Evolutionary conservation across 2,888 invertebrate genomes (phyloP), one percentile per base, ranked within the genome.

Genomic region (Nephrocerus scutellatus): DNA sequence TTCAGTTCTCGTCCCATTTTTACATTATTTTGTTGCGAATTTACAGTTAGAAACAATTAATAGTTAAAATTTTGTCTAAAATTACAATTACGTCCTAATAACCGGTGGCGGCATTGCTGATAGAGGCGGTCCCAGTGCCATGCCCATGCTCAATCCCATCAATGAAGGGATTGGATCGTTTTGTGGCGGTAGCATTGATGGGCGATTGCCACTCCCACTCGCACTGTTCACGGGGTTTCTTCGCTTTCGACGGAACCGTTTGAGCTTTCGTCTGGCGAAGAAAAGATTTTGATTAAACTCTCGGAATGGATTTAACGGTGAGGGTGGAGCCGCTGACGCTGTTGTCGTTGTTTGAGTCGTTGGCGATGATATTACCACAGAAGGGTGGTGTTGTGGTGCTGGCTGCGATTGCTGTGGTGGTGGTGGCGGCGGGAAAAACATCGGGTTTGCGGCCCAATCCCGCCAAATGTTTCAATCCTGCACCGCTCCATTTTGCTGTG

Each of bases 401-500:
- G 38, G 5, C 22, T 30, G 21, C 31, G 38, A 26, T 39, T 13
- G 32, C 32, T 13, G 25, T 39, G 31, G 12, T 31, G 39, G 42
- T 40, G 39, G 34, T 24, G 41, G 44, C 20, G 58, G 57, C 59
- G 67, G 65, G 58, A 66, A 66, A 52, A 66, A 60, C 57, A 68
- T 63, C 58, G 67, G 67, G 62, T 66, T 68, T 43, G 62, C 56
- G 41, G 62, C 66, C 67, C 67, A 67, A 60, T 67, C 68, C 60
- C 63, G 65, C 68, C 68, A 67, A 55, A 68, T 62, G 48, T 68
- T 67, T 70, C 80, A 86, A 74, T 86, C 85, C 68, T 85, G 82
- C 52, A 48, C 49, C 9, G 49, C 48, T 10, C 84, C 83, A 67
- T 85, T 86, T 65, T 84, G 84, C 56, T 83, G 83, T 15, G 49